Conservation (phyloP, 2,888 invertebrate genomes). For the Heliconius hortense region DNA sequence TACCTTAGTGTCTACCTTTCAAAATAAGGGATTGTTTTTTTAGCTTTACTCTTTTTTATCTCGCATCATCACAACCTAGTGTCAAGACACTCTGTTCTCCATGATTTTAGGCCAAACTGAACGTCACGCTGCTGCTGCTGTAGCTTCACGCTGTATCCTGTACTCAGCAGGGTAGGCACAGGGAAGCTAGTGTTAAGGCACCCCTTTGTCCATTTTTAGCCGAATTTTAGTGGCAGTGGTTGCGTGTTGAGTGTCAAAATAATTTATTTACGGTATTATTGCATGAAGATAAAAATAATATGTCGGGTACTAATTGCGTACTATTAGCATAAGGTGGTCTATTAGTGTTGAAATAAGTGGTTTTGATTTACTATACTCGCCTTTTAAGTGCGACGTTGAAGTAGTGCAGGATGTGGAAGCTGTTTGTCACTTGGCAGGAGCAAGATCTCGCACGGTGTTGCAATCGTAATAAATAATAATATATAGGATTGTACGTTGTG, state of each 20-base stretch:
- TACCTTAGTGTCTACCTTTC: too few species aligned
- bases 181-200: too few species aligned
- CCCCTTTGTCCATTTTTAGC: too few species aligned
- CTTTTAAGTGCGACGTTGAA: conserved; percentile 53
- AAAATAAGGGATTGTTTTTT: too few species aligned
- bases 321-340: conserved; percentile 44
- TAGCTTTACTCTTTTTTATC: too few species aligned
- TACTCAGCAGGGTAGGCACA: too few species aligned
- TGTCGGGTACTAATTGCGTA: conserved; percentile 48
- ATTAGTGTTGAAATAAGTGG: conserved; percentile 25
- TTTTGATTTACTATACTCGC: conserved; percentile 43
- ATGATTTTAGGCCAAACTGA: too few species aligned
- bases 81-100: too few species aligned
- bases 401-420: conserved; percentile 43
- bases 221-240: too few species aligned
- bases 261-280: conserved; percentile 14
- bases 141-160: too few species aligned
- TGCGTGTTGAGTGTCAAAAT: neutral
- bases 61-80: too few species aligned
- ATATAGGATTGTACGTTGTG: neutral
- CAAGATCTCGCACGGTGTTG: conserved; percentile 16
- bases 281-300: conserved; percentile 39
- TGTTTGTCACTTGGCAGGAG: conserved; percentile 24
- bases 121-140: too few species aligned
- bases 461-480: conserved; percentile 12